Base-by-base conservation (phyloP, 2,113 vertebrate genomes). In the Microtus pennsylvanicus region DNA sequence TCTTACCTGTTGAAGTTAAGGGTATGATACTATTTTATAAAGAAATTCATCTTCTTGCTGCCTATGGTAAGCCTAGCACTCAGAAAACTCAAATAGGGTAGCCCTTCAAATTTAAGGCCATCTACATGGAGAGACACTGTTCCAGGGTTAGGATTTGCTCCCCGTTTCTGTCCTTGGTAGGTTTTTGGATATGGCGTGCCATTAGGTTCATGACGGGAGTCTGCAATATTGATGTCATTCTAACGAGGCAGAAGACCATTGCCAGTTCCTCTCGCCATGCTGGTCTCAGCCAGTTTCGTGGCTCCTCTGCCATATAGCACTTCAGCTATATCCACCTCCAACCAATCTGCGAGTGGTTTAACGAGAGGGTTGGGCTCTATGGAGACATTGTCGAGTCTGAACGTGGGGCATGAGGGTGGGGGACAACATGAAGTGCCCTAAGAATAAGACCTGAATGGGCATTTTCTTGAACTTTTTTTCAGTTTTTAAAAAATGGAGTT, bases 401-500 rank as follows among this genome's bases (percentile, higher is more conserved):
- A 45, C 45, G n/a, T 35, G 19, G 26, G 0, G 8, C 55, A 52
- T 19, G n/a, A 21, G 38, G 61, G 4, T n/a, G 4, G 7, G 9
- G 22, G 21, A 3, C 26, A 72, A 10, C 52, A 61, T 13, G 35
- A 93, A 87, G 33, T 67, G 5, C n/a, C 83, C 28, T 90, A 90
- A 47, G 50, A 16, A 9, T 38, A 89, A 77, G 35, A 63, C 63
- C 93, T 93, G 42, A 22, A 78, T 67, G 72, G 94, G 33, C 86
- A 85, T 93, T 90, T 93, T 87, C 63, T 88, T 85, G 12, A 94
- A 94, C 67, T 86, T 63, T 94, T 78, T 17, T 81, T 94, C 81
- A 91, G 89, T 93, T 50, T 50, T 50, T 58, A 21, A 96, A 96
- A 97, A 93, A 24, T 58, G 75, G 72, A 22, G 33, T 90, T 97